Percentiles rank a stretch among this genome's conserved stretches.
phyloP scores from a whole-genome alignment of 2,797 vertebrate genomes.

The Sebastes minor region DNA sequence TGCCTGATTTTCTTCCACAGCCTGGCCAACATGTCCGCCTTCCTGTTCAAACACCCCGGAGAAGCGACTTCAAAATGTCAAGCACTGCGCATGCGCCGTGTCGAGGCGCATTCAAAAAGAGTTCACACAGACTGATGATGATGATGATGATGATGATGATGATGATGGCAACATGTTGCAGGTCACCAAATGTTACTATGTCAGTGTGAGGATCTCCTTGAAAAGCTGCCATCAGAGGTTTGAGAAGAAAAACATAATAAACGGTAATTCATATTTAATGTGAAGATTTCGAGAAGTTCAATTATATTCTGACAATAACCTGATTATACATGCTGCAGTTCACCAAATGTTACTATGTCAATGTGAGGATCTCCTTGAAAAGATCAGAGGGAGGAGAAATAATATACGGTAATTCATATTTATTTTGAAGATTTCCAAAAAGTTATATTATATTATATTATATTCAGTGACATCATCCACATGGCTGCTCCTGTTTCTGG shows the following conservation, averaged over 20 bases:
- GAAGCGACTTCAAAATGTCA: constrained; percentile 79
- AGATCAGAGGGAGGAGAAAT: no score
- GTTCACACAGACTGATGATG: constrained; percentile 1
- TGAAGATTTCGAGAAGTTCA: no score
- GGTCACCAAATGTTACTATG: background rate
- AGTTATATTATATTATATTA: background rate
- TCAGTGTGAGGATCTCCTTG: background rate
- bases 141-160: background rate
- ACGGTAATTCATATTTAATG: no score
- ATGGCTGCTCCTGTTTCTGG: no score
- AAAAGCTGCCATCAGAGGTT: background rate
- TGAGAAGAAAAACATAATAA: no score
- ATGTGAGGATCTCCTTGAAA: background rate
- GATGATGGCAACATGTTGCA: constrained; percentile 56
- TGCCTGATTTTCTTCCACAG: constrained; percentile 81
- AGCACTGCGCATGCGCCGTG: constrained; percentile 79
- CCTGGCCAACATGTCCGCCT: constrained; percentile 94
- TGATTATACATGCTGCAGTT: constrained; percentile 52
- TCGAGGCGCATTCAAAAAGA: constrained; percentile 32
- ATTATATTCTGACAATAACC: no score
- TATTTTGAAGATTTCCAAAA: background rate
- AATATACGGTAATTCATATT: background rate
- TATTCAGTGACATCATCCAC: background rate
- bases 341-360: background rate
- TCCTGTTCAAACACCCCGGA: constrained; percentile 91